Conservation (phyloP, 53 echinoderm and acorn worm genomes). For the Mesocentrotus franciscanus region DNA sequence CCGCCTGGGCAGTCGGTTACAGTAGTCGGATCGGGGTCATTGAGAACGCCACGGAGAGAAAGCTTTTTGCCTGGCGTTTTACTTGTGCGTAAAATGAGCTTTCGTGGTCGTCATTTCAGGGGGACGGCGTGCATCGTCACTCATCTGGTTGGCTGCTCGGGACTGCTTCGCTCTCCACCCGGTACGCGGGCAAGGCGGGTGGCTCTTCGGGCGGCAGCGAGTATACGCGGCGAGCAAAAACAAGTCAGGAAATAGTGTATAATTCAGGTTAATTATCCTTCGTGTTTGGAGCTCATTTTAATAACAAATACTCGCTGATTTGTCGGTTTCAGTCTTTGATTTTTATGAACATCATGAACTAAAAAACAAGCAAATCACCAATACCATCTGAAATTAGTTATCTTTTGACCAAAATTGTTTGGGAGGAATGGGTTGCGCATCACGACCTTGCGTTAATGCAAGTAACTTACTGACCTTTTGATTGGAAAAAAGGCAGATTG, state of each 20-base stretch:
- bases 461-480: no score
- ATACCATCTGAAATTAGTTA: no score
- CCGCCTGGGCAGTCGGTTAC: constrained; percentile 17
- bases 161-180: neutral
- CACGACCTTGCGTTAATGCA: no score
- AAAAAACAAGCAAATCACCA: no score
- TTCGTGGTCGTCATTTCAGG: neutral
- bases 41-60: neutral
- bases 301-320: neutral
- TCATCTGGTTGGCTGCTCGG: neutral
- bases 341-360: no score
- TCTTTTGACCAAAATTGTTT: no score
- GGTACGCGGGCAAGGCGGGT: neutral
- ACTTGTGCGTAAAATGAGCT: neutral
- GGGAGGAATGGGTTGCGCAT: no score
- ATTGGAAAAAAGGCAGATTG: no score
- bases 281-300: neutral
- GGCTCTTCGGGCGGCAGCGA: neutral
- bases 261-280: neutral
- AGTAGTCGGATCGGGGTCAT: neutral
- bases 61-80: neutral
- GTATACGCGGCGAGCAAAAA: neutral
- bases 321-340: no score
- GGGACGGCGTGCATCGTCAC: neutral
- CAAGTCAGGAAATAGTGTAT: neutral